These are phyloP conservation scores for Papilio dardanus DNA, from an alignment of 1,140 invertebrate genomes.

Conservation along the genomic window DNA sequence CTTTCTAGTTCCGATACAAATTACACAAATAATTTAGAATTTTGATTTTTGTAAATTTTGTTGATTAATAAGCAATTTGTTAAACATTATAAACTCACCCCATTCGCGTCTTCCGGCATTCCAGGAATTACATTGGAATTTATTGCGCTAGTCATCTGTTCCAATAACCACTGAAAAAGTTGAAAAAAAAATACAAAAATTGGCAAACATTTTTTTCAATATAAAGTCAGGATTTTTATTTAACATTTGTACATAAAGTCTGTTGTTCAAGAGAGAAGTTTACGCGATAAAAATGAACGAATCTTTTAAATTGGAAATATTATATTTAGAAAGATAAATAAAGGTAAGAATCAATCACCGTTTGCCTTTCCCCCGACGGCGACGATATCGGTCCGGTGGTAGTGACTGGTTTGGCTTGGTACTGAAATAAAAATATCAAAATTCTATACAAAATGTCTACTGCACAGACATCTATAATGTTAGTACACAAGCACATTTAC, in stretches of 20 bases:
- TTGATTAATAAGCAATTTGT: too few species aligned
- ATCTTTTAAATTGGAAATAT: too few species aligned
- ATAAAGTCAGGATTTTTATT: too few species aligned
- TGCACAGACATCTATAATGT: background rate
- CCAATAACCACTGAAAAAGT: slow-evolving; percentile 2
- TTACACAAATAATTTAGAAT: too few species aligned
- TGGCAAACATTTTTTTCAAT: background rate
- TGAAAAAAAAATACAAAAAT: background rate
- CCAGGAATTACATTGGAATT: background rate
- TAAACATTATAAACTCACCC: background rate
- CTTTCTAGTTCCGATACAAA: too few species aligned
- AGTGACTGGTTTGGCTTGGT: background rate
- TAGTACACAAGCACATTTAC: background rate
- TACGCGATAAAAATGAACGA: too few species aligned
- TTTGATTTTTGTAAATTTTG: too few species aligned
- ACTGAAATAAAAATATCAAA: background rate
- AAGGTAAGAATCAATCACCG: background rate
- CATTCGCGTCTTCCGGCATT: background rate
- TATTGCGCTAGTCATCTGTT: background rate
- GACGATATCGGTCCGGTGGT: background rate
- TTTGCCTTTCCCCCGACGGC: background rate
- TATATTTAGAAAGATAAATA: background rate
- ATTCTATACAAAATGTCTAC: background rate
- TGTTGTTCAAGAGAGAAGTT: too few species aligned
- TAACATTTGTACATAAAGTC: too few species aligned